These are phyloP conservation scores for Geophilus truncorum DNA, from an alignment of 2,888 invertebrate species.

Conservation along the genomic window DNA sequence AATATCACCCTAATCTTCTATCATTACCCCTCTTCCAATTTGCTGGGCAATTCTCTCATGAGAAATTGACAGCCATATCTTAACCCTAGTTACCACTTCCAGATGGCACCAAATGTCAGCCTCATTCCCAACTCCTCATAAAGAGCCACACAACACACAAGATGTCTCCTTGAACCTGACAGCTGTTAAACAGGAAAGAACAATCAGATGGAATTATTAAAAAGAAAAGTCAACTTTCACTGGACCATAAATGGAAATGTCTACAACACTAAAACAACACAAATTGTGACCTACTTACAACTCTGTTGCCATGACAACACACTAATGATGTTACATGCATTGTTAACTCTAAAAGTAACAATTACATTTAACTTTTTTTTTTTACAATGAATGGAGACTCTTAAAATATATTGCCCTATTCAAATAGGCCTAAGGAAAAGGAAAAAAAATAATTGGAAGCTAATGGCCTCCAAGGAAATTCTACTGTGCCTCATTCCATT, in stretches of 20 bases:
- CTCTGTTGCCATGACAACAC: neutral
- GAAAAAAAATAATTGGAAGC: neutral
- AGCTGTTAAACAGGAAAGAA: neutral
- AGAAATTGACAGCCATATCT: neutral
- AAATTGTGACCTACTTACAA: neutral
- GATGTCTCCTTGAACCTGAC: conserved; percentile 13
- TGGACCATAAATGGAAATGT: neutral
- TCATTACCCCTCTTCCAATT: neutral
- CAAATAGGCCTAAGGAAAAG: neutral
- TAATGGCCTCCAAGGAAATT: neutral
- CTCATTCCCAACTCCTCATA: neutral
- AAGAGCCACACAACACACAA: neutral
- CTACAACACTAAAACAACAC: neutral
- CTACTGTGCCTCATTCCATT: neutral
- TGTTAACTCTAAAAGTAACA: neutral
- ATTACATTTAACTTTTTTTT: too few relatives aligned
- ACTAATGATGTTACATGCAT: neutral
- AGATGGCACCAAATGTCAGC: neutral
- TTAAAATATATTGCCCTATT: neutral
- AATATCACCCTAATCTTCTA: neutral
- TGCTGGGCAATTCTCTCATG: neutral
- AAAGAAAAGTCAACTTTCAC: neutral
- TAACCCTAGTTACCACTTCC: neutral
- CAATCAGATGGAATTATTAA: neutral
- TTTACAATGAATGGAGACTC: too few relatives aligned